A percentile compares a stretch with the other conserved stretches of the same genome.
phyloP scores from a whole-genome alignment of 2,797 vertebrate species.

The Eurystomus glaucurus region DNA sequence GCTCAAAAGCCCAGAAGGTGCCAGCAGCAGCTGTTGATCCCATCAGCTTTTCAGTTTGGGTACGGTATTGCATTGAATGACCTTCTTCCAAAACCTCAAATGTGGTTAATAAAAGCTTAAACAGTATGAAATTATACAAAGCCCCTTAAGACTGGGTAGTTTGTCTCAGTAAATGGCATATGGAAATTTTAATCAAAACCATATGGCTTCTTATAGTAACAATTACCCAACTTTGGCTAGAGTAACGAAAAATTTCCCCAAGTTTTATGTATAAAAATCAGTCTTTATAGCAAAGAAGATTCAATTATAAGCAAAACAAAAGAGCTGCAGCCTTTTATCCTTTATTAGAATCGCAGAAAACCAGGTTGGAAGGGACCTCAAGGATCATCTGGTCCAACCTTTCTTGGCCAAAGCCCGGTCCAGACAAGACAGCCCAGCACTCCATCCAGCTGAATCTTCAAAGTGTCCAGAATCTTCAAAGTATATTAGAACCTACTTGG shows the following conservation, averaged over 20 bases:
- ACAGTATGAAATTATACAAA: neutral
- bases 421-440: neutral
- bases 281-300: neutral
- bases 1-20: neutral
- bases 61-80: neutral
- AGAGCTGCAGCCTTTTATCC: neutral
- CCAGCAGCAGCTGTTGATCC: neutral
- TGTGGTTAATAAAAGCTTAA: neutral
- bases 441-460: neutral
- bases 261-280: neutral
- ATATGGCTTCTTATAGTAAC: conserved; percentile 13
- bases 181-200: conserved; percentile 39
- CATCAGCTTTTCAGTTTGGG: neutral
- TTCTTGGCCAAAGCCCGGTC: neutral
- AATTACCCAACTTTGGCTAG: conserved; percentile 15
- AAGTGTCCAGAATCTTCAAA: neutral
- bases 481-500: neutral
- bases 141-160: neutral
- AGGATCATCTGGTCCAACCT: neutral
- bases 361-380: neutral
- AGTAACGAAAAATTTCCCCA: neutral
- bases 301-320: neutral
- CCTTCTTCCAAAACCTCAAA: neutral
- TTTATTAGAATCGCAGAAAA: neutral
- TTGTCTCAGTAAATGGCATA: conserved; percentile 31